These are phyloP conservation scores for Rhagium mordax DNA, from an alignment of 2,888 invertebrate genomes.

Conservation along the genomic window DNA sequence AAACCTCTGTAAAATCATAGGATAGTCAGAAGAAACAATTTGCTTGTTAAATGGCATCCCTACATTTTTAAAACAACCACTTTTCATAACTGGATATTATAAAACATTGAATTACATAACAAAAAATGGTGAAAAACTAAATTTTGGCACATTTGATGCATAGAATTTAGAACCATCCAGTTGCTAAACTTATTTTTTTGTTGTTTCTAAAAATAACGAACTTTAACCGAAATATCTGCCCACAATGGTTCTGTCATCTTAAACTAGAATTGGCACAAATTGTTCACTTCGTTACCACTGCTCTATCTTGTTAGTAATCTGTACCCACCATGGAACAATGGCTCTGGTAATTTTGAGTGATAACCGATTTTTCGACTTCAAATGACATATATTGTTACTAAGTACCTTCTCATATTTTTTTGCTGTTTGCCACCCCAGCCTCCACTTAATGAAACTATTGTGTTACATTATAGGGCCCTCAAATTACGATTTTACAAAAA, in stretches of 20 bases:
- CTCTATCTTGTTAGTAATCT: background rate
- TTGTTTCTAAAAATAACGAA: no score
- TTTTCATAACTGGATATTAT: no score
- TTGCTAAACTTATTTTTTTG: no score
- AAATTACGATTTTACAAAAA: conserved; percentile 1
- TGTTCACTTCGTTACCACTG: background rate
- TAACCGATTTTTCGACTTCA: background rate
- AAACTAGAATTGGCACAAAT: background rate
- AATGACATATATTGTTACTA: background rate
- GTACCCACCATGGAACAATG: background rate
- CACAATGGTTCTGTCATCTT: background rate
- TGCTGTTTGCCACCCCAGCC: background rate
- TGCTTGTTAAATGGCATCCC: no score
- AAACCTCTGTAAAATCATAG: no score
- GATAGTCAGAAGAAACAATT: no score
- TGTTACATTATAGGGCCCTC: background rate
- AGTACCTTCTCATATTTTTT: background rate
- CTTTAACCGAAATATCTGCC: background rate
- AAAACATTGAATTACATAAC: no score
- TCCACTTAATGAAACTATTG: background rate
- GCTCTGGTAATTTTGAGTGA: background rate
- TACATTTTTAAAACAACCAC: no score
- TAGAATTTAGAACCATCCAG: no score
- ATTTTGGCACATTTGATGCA: no score
- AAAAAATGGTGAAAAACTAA: no score